Evolutionary conservation across 1,140 invertebrate genomes (phyloP).

Genomic region (Ostrea edulis): DNA sequence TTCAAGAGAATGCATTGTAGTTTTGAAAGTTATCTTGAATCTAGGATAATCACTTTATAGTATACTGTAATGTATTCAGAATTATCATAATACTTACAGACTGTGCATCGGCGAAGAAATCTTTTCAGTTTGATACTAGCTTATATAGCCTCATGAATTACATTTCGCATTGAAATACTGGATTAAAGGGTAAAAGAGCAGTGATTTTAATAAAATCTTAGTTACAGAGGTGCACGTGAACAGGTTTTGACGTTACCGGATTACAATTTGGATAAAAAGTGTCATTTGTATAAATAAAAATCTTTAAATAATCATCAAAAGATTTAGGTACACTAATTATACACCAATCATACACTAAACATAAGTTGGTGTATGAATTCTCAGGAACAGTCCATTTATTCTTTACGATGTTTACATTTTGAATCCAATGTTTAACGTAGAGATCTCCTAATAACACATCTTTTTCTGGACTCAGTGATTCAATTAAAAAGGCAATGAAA

Average conservation of each 20-base stretch:
- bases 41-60: not conserved
- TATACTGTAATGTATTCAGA: not conserved
- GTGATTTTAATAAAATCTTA: not conserved
- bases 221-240: not conserved
- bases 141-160: not conserved
- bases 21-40: not conserved
- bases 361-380: not conserved
- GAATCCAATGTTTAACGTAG: not conserved
- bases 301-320: not conserved
- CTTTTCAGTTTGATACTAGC: not conserved
- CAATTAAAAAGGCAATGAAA: not conserved
- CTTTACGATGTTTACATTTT: not conserved
- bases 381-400: not conserved
- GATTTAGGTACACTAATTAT: constrained; percentile 8
- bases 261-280: not conserved
- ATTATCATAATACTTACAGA: not conserved
- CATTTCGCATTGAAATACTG: not conserved
- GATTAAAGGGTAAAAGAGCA: not conserved
- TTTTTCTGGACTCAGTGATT: not conserved
- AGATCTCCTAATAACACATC: not conserved
- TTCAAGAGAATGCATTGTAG: not conserved
- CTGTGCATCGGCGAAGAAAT: not conserved
- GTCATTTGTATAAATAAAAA: not conserved
- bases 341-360: not conserved
- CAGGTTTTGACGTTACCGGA: not conserved